Conservation (phyloP, 2,888 invertebrate genomes). For the Diloba caeruleocephala region DNA sequence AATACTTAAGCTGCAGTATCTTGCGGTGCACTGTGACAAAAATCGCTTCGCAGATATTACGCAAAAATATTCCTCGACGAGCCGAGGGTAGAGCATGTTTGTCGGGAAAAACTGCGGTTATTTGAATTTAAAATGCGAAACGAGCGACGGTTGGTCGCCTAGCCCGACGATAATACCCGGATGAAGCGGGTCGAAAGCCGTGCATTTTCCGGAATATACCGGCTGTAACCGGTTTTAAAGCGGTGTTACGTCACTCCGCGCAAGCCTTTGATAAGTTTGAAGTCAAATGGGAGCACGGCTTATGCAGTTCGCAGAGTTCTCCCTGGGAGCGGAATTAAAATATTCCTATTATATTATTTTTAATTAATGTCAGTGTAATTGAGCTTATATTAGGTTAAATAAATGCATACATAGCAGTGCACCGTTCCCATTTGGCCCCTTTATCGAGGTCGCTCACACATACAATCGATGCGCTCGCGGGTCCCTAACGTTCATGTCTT, state of each 20-base stretch:
- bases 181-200: conserved; percentile 62
- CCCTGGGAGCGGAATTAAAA: conserved; percentile 11
- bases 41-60: conserved; percentile 58
- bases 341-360: conserved; percentile 6
- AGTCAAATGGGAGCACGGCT: conserved; percentile 51
- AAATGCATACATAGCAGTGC: conserved; percentile 27
- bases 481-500: conserved; percentile 64
- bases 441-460: conserved; percentile 54
- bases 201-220: conserved; percentile 68
- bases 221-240: conserved; percentile 58
- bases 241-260: conserved; percentile 61
- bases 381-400: conserved; percentile 5
- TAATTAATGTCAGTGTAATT: conserved; percentile 2
- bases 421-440: conserved; percentile 37
- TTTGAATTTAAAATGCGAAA: conserved; percentile 76
- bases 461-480: conserved; percentile 50
- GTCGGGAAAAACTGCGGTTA: conserved; percentile 64
- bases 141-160: conserved; percentile 62
- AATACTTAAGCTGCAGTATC: conserved; percentile 58
- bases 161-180: conserved; percentile 67
- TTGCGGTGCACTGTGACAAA: conserved; percentile 38
- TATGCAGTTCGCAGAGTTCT: conserved; percentile 26
- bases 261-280: conserved; percentile 59
- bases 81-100: conserved; percentile 54
- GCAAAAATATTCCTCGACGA: conserved; percentile 65